phyloP scores from a whole-genome alignment of 2,888 invertebrate species.

The Pterostichus madidus region DNA sequence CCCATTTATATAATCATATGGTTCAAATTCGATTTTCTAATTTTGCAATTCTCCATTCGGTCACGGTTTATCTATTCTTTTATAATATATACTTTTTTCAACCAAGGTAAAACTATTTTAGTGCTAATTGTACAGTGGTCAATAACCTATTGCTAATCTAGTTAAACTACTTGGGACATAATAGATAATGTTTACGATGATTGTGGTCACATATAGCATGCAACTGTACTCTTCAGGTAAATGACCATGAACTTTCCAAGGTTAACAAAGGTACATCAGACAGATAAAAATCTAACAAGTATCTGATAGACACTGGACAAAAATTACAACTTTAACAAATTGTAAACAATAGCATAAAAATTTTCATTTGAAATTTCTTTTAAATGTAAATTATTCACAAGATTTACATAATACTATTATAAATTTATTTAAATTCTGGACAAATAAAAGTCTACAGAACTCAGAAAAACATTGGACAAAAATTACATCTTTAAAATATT shows the following conservation, averaged over 20 bases:
- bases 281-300: slow-evolving; percentile 25
- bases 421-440: too few relatives aligned
- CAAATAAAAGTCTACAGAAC: too few relatives aligned
- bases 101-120: slow-evolving; percentile 26
- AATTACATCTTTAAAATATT: too few relatives aligned
- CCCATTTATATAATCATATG: background rate
- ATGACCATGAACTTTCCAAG: slow-evolving; percentile 65
- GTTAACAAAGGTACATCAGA: slow-evolving; percentile 39
- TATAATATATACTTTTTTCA: slow-evolving; percentile 16
- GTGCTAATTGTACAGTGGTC: slow-evolving; percentile 35
- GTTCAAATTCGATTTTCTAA: background rate
- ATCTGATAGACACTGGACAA: background rate
- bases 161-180: background rate
- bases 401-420: too few relatives aligned
- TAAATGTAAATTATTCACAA: too few relatives aligned
- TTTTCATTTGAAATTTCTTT: too few relatives aligned
- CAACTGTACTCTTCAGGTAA: slow-evolving; percentile 64
- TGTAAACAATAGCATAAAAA: too few relatives aligned
- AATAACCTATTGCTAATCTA: slow-evolving; percentile 46
- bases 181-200: slow-evolving; percentile 18
- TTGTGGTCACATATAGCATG: slow-evolving; percentile 47
- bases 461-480: too few relatives aligned
- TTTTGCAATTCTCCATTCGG: slow-evolving; percentile 1
- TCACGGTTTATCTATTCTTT: background rate
- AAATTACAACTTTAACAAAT: too few relatives aligned